phyloP scores from a whole-genome alignment of 2,113 vertebrate species.

The Herpetotheres cachinnans region DNA sequence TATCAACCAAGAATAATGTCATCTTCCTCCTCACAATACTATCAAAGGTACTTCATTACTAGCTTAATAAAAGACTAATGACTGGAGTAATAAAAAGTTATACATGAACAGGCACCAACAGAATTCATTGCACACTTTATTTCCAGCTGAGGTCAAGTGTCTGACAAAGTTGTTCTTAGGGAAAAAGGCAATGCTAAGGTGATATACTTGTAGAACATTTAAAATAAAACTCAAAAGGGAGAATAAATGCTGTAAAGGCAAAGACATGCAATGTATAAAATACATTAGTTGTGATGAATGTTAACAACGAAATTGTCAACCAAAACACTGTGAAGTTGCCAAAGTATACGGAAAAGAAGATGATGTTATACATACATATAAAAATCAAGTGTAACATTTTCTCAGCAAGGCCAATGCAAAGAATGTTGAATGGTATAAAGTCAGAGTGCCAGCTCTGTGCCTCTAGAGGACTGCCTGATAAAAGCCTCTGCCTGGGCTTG shows the following conservation, averaged over 20 bases:
- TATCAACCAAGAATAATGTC: not conserved
- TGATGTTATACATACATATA: not conserved
- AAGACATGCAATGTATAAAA: not conserved
- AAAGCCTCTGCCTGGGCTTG: not conserved
- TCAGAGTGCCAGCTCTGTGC: not conserved
- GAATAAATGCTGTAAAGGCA: not conserved
- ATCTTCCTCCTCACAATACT: not conserved
- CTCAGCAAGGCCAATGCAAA: not conserved
- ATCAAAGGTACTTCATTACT: not conserved
- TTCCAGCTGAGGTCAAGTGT: not conserved
- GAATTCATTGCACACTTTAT: not conserved
- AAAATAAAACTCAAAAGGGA: not conserved
- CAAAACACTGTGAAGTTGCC: not conserved
- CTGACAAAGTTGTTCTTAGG: not conserved
- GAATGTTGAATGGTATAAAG: not conserved
- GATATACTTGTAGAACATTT: not conserved
- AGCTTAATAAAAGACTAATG: not conserved
- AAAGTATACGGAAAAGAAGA: not conserved
- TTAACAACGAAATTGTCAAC: not conserved
- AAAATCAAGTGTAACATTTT: not conserved
- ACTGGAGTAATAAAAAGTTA: not conserved
- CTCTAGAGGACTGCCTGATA: not conserved
- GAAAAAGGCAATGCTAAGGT: not conserved
- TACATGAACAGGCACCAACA: not conserved
- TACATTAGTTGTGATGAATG: not conserved